These are phyloP conservation scores for Aplysia californica DNA, from an alignment of 1,140 invertebrate species.

Conservation along the genomic window DNA sequence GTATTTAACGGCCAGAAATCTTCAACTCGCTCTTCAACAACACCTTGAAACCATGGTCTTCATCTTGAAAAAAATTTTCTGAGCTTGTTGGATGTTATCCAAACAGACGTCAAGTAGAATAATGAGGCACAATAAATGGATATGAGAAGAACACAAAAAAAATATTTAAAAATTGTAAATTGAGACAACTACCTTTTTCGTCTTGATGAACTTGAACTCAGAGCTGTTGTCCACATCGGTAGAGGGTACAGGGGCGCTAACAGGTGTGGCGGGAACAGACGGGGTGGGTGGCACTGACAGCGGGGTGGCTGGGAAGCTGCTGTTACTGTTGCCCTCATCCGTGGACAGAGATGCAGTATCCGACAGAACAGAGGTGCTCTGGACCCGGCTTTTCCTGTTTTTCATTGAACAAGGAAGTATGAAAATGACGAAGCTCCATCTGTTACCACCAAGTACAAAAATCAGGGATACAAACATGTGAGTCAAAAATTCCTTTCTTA, in stretches of 20 bases:
- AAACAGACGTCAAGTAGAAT: not conserved
- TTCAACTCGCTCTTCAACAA: no score
- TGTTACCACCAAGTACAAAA: not conserved
- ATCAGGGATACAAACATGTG: not conserved
- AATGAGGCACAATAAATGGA: not conserved
- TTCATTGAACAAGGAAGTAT: no score
- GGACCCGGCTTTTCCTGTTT: constrained; percentile 26
- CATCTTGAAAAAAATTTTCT: no score
- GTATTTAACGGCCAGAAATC: no score
- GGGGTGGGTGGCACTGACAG: constrained; percentile 4
- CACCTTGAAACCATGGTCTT: no score
- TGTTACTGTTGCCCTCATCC: constrained; percentile 27
- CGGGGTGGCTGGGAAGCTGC: constrained; percentile 10
- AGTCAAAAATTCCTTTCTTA: not conserved
- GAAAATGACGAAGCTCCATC: not conserved
- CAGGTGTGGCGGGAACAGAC: not conserved
- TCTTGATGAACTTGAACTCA: no score
- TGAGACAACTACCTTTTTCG: constrained; percentile 19
- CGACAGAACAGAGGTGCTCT: constrained; percentile 4
- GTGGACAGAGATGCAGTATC: constrained; percentile 19
- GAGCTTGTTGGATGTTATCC: no score
- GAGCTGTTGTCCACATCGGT: no score
- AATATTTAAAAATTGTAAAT: not conserved
- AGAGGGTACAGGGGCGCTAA: no score
- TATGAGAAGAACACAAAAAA: not conserved